These are phyloP conservation scores for Nycticebus coucang DNA, from an alignment of 2,113 vertebrate genomes.

Conservation along the genomic window DNA sequence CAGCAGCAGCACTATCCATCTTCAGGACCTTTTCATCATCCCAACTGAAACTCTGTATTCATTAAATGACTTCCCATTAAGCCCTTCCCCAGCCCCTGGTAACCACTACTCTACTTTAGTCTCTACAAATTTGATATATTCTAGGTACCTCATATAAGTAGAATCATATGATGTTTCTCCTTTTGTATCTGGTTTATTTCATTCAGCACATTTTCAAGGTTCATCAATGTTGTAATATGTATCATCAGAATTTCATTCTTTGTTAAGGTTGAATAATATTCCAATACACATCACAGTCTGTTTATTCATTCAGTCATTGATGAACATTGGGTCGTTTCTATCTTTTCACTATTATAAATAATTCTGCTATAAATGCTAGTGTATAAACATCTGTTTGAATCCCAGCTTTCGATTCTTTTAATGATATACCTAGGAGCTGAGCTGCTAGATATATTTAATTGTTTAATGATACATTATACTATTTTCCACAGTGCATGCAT, in stretches of 20 bases:
- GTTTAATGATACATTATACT: not conserved
- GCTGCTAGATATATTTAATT: not conserved
- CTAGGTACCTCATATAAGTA: not conserved
- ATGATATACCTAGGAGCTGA: not conserved
- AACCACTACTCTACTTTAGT: not conserved
- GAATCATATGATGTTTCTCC: not conserved
- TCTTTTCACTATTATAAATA: not conserved
- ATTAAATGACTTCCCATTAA: not conserved
- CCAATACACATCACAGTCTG: not conserved
- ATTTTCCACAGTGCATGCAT: not conserved
- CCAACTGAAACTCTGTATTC: not conserved
- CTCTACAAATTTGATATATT: not conserved
- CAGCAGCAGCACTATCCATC: not conserved
- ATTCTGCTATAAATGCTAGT: not conserved
- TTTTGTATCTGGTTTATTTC: not conserved
- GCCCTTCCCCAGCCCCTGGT: not conserved
- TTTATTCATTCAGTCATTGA: not conserved
- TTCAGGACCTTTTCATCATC: not conserved
- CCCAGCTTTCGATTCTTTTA: not conserved
- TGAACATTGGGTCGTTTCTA: not conserved
- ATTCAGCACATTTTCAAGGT: not conserved
- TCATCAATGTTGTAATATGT: not conserved
- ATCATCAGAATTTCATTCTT: not conserved
- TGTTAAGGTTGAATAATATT: not conserved
- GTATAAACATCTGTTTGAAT: not conserved